Percentiles rank a stretch among this genome's conserved stretches.
These are phyloP conservation scores for Gallirallus australis DNA, from an alignment of 2,797 vertebrate genomes.

Conservation along the genomic window DNA sequence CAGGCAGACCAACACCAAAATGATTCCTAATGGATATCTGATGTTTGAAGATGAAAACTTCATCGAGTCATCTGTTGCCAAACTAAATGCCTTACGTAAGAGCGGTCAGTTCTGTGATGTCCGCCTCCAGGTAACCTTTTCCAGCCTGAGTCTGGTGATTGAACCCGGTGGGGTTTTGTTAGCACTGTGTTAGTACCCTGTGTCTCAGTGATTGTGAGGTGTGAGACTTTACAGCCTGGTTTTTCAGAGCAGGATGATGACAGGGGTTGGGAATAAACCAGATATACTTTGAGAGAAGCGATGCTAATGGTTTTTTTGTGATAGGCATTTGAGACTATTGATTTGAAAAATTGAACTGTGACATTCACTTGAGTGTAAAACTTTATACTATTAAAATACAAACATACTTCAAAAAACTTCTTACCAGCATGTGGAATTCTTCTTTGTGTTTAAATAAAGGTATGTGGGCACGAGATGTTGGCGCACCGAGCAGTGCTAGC, in stretches of 20 bases:
- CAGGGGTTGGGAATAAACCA: background rate
- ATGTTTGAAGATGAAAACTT: conserved; percentile 99
- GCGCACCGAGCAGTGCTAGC: conserved; percentile 97
- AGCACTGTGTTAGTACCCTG: fast-evolving
- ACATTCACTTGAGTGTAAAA: background rate
- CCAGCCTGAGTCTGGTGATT: background rate
- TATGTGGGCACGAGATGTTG: conserved; percentile 96
- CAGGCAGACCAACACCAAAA: conserved; percentile 80
- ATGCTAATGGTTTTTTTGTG: background rate
- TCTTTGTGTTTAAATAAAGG: conserved; percentile 78
- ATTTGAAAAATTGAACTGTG: background rate
- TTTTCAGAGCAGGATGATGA: background rate
- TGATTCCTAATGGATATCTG: conserved; percentile 98
- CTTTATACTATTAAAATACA: background rate
- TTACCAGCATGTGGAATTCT: background rate
- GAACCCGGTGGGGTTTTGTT: background rate
- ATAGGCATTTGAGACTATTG: background rate
- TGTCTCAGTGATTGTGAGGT: background rate
- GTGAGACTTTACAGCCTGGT: background rate
- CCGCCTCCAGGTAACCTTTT: conserved; percentile 91
- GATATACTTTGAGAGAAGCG: background rate
- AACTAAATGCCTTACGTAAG: conserved; percentile 98
- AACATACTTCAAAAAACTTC: background rate
- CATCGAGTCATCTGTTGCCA: conserved; percentile 97
- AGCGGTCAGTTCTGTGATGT: conserved; percentile 99